Base-by-base conservation (phyloP, 2,888 invertebrate genomes). In the Anagyrus pseudococci region DNA sequence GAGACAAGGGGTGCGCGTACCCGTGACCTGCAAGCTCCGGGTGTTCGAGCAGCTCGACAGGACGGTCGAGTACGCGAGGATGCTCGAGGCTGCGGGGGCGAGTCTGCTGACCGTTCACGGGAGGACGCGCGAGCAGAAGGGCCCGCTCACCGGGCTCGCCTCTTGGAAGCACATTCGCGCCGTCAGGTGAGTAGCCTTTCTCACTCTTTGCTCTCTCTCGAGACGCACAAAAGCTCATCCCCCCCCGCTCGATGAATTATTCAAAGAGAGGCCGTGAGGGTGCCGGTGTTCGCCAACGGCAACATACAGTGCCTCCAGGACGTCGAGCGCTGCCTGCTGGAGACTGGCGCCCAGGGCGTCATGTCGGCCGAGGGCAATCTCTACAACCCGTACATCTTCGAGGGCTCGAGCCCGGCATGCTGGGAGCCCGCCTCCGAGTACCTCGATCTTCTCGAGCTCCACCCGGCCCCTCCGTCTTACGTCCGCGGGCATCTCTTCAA, bases 251-350 rank as follows among this genome's bases (percentile, higher is more conserved):
- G n/a, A n/a, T 50, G 13, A 23, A 37, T 10, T 22, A 2, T 43
- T 26, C n/a, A 23, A 8, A 64, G 64, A 17, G 33, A 25, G 4
- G 23, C 89, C 62, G 88, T 98, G 23, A 89, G 87, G 66, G 91
- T 99, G 74, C 98, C 99, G 15, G 93, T 99, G 75, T 89, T 98
- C 79, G 96, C 98, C 25, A 99, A 99, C 84, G 98, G 99, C 17
- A 99, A 99, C 78, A 94, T 99, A 70, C 95, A 98, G 80, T 92
- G 91, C 73, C 80, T 94, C 71, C 88, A 90, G 74, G 98, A 99
- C 85, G 88, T 94, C 1, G 83, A 90, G 60, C 85, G 89, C 67
- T 99, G 98, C 79, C 81, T 98, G 54, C 83, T 87, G 59, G 90
- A 88, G 73, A 98, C 98, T 0, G 91, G 91, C 26, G 96, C 90